Evolutionary conservation across 2,797 vertebrate genomes (phyloP).

Genomic region (Rhabdophis nuchalis): DNA sequence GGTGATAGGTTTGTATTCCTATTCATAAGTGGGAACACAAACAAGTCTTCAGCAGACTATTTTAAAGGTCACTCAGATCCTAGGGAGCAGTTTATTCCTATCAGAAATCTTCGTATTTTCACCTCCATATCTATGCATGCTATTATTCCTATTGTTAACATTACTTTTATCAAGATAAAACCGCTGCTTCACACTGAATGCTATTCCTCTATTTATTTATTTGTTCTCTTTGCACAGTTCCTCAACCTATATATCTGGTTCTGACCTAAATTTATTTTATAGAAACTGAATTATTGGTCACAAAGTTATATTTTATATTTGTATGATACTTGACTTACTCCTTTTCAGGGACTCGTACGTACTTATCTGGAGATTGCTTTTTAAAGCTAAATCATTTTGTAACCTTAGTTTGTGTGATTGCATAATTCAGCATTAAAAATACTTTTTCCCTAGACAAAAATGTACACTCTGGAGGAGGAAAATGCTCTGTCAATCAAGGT

Average conservation of each 20-base stretch:
- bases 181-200: not conserved
- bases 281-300: not conserved
- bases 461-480: conserved; percentile 69
- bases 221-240: not conserved
- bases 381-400: not conserved
- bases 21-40: not conserved
- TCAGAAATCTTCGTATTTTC: not conserved
- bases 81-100: not conserved
- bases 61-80: not conserved
- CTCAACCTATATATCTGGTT: too few species aligned
- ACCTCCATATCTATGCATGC: not conserved
- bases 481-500: conserved; percentile 68
- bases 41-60: not conserved
- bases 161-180: not conserved
- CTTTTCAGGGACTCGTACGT: not conserved
- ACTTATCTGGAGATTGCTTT: not conserved
- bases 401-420: not conserved
- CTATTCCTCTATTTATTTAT: not conserved
- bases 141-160: not conserved
- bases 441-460: conserved; percentile 62
- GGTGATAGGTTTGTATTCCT: not conserved
- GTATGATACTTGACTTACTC: not conserved
- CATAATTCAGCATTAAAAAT: not conserved
- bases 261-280: not conserved
- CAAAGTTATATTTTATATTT: not conserved